These are phyloP conservation scores for Octomys mimax DNA, from an alignment of 2,797 vertebrate genomes.

Conservation along the genomic window DNA sequence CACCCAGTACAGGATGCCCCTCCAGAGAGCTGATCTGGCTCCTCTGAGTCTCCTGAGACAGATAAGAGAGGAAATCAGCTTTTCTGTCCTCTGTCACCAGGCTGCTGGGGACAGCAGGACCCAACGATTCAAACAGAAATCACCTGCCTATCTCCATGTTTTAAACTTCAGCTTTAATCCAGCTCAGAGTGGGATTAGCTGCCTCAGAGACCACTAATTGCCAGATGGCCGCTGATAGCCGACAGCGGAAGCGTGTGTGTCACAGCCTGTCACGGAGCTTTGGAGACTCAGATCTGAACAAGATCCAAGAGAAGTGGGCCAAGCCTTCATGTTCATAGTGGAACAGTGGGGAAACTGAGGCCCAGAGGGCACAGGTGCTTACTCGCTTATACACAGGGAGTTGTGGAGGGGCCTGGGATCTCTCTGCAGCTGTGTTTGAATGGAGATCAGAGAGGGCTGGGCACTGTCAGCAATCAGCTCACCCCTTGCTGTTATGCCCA, in stretches of 20 bases:
- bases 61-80: conserved; percentile 86
- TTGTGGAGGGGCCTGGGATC: neutral
- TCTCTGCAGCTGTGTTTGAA: neutral
- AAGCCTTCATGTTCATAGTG: neutral
- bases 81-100: conserved; percentile 76
- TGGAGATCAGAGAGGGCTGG: neutral
- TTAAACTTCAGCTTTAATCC: conserved; percentile 87
- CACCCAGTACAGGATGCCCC: conserved; percentile 34
- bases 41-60: conserved; percentile 64
- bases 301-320: neutral
- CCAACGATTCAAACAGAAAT: conserved; percentile 80
- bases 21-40: conserved; percentile 77
- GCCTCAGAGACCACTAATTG: conserved; percentile 85
- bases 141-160: conserved; percentile 83
- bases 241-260: conserved; percentile 70
- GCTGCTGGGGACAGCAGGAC: conserved; percentile 82
- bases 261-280: conserved; percentile 66
- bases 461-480: too few species aligned
- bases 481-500: neutral
- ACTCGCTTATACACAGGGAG: neutral
- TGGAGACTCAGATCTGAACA: conserved; percentile 28
- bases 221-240: conserved; percentile 85
- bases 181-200: conserved; percentile 85
- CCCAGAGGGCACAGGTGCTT: neutral
- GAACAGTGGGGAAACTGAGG: conserved; percentile 37